These are phyloP conservation scores for Gryllus bimaculatus DNA, from an alignment of 1,140 invertebrate species.

Conservation along the genomic window DNA sequence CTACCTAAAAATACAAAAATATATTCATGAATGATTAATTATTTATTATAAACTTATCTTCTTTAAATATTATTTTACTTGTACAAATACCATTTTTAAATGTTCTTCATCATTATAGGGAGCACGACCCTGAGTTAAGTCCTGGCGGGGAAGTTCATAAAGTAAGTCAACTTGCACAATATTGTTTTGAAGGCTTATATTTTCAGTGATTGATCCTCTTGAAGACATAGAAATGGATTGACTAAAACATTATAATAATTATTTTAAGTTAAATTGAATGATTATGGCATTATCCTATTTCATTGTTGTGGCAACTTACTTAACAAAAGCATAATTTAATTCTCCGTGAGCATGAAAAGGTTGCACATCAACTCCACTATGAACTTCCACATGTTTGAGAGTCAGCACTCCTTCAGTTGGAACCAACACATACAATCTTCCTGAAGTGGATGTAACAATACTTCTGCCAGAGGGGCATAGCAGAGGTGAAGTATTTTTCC, in stretches of 20 bases:
- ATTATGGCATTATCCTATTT: background rate
- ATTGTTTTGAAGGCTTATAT: background rate
- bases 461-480: background rate
- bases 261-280: background rate
- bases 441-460: conserved; percentile 12
- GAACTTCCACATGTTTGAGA: conserved; percentile 18
- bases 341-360: conserved; percentile 30
- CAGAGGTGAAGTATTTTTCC: conserved; percentile 26
- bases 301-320: conserved; percentile 20
- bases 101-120: background rate
- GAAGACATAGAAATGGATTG: background rate
- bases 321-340: conserved; percentile 27
- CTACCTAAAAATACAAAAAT: conserved; percentile 22
- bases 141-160: background rate
- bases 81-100: background rate
- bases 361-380: conserved; percentile 26
- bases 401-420: background rate
- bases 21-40: background rate
- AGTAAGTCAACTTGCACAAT: background rate
- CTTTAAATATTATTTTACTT: background rate
- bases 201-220: background rate
- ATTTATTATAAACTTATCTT: background rate
- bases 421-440: conserved; percentile 20
- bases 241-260: background rate
- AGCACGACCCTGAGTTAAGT: conserved; percentile 1